These are phyloP conservation scores for Melanotaenia duboulayi DNA, from an alignment of 2,113 vertebrate genomes.

Conservation along the genomic window DNA sequence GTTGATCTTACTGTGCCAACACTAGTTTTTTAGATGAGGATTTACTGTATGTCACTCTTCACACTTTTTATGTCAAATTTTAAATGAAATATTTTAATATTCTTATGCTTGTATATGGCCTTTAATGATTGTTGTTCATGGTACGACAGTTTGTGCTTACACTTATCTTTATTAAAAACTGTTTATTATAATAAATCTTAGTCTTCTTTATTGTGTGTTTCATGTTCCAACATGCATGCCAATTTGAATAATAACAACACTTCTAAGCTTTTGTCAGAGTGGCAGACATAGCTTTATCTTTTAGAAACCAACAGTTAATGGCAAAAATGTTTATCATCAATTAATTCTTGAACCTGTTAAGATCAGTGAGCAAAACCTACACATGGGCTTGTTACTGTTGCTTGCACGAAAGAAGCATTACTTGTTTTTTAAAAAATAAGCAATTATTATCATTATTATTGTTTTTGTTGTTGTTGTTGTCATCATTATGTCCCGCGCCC, in stretches of 20 bases:
- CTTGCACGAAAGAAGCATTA: neutral
- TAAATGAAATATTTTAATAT: slow-evolving; percentile 51
- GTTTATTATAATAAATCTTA: slow-evolving; percentile 40
- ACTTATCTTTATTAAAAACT: slow-evolving; percentile 69
- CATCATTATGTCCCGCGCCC: no score
- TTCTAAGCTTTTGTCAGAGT: neutral
- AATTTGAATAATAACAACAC: slow-evolving; percentile 1
- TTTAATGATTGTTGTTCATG: slow-evolving; percentile 47
- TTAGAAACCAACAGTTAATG: neutral
- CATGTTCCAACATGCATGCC: neutral
- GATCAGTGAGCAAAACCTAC: neutral
- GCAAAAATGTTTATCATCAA: neutral
- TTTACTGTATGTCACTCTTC: slow-evolving; percentile 72
- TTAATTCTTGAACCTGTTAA: neutral
- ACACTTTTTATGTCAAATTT: slow-evolving; percentile 48
- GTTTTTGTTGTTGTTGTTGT: no score
- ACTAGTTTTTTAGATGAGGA: slow-evolving; percentile 50
- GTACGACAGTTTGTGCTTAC: slow-evolving; percentile 67
- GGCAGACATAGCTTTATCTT: neutral
- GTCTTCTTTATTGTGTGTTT: slow-evolving; percentile 17
- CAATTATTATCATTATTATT: no score
- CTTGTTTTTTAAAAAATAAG: neutral
- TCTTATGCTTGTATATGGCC: slow-evolving; percentile 37
- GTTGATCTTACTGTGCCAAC: slow-evolving; percentile 75
- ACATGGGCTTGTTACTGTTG: neutral